These are phyloP conservation scores for Peribatodes rhomboidaria DNA, from an alignment of 2,888 invertebrate genomes.

Conservation along the genomic window DNA sequence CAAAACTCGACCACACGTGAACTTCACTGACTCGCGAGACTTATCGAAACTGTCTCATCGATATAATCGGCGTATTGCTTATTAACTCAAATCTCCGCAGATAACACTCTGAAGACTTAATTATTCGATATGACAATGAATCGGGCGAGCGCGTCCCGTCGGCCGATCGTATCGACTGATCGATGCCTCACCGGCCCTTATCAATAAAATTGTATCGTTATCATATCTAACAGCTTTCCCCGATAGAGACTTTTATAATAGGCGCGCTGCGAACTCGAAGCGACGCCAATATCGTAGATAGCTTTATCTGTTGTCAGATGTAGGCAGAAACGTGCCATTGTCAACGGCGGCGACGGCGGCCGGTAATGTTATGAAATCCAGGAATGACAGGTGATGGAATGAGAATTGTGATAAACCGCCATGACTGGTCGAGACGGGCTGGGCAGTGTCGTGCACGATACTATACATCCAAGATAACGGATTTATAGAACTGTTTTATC, in stretches of 20 bases:
- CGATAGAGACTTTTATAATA: conserved; percentile 78
- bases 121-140: conserved; percentile 54
- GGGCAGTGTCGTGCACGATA: conserved; percentile 5
- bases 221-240: conserved; percentile 86
- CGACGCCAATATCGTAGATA: conserved; percentile 72
- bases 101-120: conserved; percentile 55
- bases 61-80: conserved; percentile 39
- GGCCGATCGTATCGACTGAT: conserved; percentile 79
- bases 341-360: conserved; percentile 43
- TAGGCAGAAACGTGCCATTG: conserved; percentile 61
- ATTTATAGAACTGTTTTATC: conserved; percentile 19
- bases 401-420: conserved; percentile 39
- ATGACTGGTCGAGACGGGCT: conserved; percentile 17
- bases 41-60: conserved; percentile 33
- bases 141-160: conserved; percentile 53
- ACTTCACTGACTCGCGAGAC: conserved; percentile 27
- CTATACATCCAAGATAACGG: conserved; percentile 15
- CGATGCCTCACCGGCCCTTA: conserved; percentile 80
- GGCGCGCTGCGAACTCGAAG: conserved; percentile 58
- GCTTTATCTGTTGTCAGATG: conserved; percentile 78
- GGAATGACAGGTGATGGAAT: conserved; percentile 67
- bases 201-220: conserved; percentile 84
- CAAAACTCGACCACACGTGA: conserved; percentile 49
- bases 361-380: conserved; percentile 63
- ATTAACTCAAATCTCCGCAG: conserved; percentile 56